Conservation (phyloP, 2,797 vertebrate species). For the Pipistrellus pygmaeus region DNA sequence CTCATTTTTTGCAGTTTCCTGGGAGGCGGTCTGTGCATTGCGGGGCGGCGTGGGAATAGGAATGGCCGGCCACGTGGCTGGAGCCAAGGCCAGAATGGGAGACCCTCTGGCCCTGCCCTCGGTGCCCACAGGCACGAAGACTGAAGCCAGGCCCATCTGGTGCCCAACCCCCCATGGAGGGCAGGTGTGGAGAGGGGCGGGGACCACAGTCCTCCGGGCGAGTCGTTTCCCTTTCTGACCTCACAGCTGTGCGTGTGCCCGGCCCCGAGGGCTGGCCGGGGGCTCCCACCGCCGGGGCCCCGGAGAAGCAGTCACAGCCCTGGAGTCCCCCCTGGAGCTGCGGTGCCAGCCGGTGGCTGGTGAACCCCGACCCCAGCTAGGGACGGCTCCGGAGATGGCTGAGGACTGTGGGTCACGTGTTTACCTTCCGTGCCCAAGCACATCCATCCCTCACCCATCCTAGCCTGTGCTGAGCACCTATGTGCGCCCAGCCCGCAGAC, state of each 20-base stretch:
- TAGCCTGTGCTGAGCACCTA: not conserved
- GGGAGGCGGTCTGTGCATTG: conserved; percentile 72
- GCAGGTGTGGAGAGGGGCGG: not conserved
- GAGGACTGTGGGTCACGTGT: not conserved
- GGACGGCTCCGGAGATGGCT: not conserved
- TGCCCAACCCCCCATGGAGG: not conserved
- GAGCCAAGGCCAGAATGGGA: too few relatives aligned
- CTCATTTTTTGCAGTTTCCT: conserved; percentile 82
- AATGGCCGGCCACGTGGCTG: not conserved
- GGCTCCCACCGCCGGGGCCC: not conserved
- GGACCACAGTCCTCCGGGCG: not conserved
- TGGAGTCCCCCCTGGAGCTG: not conserved
- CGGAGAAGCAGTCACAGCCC: not conserved
- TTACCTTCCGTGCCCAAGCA: not conserved
- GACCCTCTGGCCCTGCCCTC: not conserved
- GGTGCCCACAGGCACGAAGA: too few relatives aligned
- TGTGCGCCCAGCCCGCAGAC: not conserved
- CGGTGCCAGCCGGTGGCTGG: not conserved
- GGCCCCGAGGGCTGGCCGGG: not conserved
- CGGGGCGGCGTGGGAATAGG: conserved; percentile 2
- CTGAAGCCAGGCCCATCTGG: not conserved
- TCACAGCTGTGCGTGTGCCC: conserved; percentile 45
- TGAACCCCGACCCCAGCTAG: not conserved
- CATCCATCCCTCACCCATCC: fast-evolving
- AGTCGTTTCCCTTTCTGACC: not conserved